Base-by-base conservation (phyloP, 30 jellyfish, hydroid and myxozoan species). In the Morbakka virulenta region DNA sequence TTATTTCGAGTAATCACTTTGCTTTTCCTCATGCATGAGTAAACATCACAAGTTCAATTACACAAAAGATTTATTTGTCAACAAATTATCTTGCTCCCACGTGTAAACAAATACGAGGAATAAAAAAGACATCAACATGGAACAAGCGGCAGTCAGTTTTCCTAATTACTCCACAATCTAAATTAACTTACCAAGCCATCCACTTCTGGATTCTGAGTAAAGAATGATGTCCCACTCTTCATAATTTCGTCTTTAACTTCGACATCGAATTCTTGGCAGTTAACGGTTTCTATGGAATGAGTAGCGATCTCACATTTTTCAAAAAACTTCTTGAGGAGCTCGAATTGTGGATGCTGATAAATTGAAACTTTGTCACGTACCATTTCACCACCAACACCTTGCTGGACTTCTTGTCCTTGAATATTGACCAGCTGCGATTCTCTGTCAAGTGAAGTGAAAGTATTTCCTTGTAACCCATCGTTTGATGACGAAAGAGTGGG, bases 231-330 rank as follows among this genome's bases (percentile, higher is more conserved):
- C 57, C 88, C 91, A 13, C 80, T 96, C 36, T 91, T 91, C 65
- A 81, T 84, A 63, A 91, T 78, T 35, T 76, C 85, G 14, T 95
- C 52, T 53, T 91, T 91, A 67, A 91, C 85, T 76, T 91, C 96
- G 24, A 66, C 78, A 57, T 91, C 98, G 75, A 91, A 91, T 14
- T 89, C 53, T 52, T 83, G 84, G 0, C 96, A 91, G 50, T 85
- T 76, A 28, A 81, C 96, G 12, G 88, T 82, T 29, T 91, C 98
- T 17, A 91, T 77, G 2, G 98, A 91, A 41, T 80, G 85, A 14
- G 98, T 91, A 1, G 98, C 89, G 32, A 80, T 21, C 57, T 91
- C 98, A 75, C 98, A 91, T 50, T 91, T 85, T 72, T 91, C 98
- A 72, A 91, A 91, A 20, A 85, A 49, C 61, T 79, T 77, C 9